These are phyloP conservation scores for Trichonephila clavipes DNA, from an alignment of 1,140 invertebrate species.

Conservation along the genomic window DNA sequence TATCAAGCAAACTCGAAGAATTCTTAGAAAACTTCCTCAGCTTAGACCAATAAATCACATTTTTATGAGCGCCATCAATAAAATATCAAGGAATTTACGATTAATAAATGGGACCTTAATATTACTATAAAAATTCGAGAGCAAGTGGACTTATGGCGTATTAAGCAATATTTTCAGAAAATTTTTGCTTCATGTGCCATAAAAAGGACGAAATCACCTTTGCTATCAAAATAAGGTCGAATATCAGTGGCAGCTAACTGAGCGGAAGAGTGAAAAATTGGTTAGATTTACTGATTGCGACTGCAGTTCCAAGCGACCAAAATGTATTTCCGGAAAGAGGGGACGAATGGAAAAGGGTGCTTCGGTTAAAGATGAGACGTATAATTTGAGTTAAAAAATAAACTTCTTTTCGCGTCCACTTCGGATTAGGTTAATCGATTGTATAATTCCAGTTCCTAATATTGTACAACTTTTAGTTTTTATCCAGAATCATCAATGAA, in stretches of 20 bases:
- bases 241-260: background rate
- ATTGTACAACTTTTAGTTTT: too few relatives aligned
- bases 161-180: constrained; percentile 71
- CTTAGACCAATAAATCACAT: constrained; percentile 66
- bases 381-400: too few relatives aligned
- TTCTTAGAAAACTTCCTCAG: constrained; percentile 26
- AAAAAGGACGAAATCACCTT: constrained; percentile 70
- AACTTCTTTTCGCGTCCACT: too few relatives aligned
- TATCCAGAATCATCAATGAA: too few relatives aligned
- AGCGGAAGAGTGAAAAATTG: background rate
- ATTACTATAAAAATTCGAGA: constrained; percentile 72
- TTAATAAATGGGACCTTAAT: constrained; percentile 73
- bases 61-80: constrained; percentile 72
- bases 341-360: too few relatives aligned
- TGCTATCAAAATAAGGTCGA: constrained; percentile 43
- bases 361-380: too few relatives aligned
- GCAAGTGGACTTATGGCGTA: constrained; percentile 56
- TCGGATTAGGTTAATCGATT: too few relatives aligned
- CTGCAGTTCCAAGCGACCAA: background rate
- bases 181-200: constrained; percentile 65
- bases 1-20: background rate
- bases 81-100: constrained; percentile 74
- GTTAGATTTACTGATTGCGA: background rate
- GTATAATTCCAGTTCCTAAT: too few relatives aligned
- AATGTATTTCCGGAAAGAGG: background rate